Base-by-base conservation (phyloP, 2,797 vertebrate species). In the Streptopelia turtur region DNA sequence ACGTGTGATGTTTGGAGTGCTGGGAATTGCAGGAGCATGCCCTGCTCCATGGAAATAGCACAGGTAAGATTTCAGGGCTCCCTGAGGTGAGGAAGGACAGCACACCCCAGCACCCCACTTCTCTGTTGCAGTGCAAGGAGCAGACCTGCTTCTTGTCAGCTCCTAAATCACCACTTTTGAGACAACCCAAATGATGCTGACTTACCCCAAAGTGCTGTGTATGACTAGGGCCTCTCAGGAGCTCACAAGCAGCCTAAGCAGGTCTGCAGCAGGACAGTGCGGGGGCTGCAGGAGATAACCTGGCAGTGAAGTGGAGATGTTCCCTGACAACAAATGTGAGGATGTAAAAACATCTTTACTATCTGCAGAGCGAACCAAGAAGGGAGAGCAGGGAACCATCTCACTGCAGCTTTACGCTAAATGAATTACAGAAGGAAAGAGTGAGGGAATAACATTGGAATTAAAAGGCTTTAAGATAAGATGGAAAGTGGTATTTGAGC, bases 381-480 rank as follows among this genome's bases (percentile, higher is more conserved):
- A 52, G 59, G 39, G 8, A 56, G 75, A 64, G 45, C 63, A 87
- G 64, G 87, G 35, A 89, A 24, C 45, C 49, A 2, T 30, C 92
- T 87, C 52, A 28, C 83, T 66, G 81, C 92, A 89, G 83, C 66
- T 77, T 96, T 77, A 47, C 5, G 7, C 53, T 78, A 53, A 93
- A 90, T 87, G 96, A 96, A 84, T 89, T 92, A 95, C 80, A 86
- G 84, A 81, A 83, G 83, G 55, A 72, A 56, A 96, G 74, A 87
- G 70, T 37, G 50, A 89, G 66, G 93, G 90, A 96, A 93, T 89
- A 76, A 81, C 66, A 41, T 8, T 47, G 47, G 71, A 96, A 96
- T 95, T 80, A 91, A 95, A 95, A 87, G 68, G 66, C 47, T 92
- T 95, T 84, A 45, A 89, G 61, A 82, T 93, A 78, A 95, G 93